Evolutionary conservation across 2,113 vertebrate genomes (phyloP).

Genomic region (Carassius gibelio): DNA sequence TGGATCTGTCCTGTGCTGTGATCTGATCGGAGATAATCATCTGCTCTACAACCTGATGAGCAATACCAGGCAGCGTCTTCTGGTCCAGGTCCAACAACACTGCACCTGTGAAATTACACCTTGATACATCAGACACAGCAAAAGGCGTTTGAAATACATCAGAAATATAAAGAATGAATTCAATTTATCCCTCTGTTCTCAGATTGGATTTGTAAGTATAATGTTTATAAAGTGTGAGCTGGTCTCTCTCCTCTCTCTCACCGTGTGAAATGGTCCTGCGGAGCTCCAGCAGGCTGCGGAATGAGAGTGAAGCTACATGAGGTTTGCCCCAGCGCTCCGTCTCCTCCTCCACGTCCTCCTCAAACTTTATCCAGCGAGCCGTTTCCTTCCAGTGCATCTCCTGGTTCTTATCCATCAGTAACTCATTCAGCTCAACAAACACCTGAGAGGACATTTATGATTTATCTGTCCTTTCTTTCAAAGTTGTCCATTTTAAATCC

Average conservation of each 20-base stretch:
- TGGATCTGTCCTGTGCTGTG: conserved; percentile 91
- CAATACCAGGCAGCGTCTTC: conserved; percentile 92
- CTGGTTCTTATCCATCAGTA: conserved; percentile 95
- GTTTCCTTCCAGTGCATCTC: conserved; percentile 98
- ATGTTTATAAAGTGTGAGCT: too few relatives aligned
- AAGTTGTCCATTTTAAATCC: not conserved
- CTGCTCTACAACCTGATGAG: conserved; percentile 97
- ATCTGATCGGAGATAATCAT: conserved; percentile 99
- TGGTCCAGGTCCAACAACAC: conserved; percentile 95
- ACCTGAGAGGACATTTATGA: conserved; percentile 74
- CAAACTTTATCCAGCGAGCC: conserved; percentile 97
- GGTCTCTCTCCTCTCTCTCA: conserved; percentile 60
- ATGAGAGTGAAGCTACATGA: conserved; percentile 94
- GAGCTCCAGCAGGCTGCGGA: conserved; percentile 93
- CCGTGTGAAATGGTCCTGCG: conserved; percentile 90
- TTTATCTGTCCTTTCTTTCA: not conserved
- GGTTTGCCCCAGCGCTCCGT: conserved; percentile 98
- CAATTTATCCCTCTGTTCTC: too few relatives aligned
- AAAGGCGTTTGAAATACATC: not conserved
- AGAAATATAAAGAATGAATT: not conserved
- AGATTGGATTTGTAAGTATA: not conserved
- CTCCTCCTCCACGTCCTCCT: conserved; percentile 96
- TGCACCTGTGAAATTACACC: conserved; percentile 77
- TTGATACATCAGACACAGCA: not conserved
- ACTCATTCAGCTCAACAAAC: conserved; percentile 96